These are phyloP conservation scores for Heliconius aoede DNA, from an alignment of 2,888 invertebrate genomes.

Conservation along the genomic window DNA sequence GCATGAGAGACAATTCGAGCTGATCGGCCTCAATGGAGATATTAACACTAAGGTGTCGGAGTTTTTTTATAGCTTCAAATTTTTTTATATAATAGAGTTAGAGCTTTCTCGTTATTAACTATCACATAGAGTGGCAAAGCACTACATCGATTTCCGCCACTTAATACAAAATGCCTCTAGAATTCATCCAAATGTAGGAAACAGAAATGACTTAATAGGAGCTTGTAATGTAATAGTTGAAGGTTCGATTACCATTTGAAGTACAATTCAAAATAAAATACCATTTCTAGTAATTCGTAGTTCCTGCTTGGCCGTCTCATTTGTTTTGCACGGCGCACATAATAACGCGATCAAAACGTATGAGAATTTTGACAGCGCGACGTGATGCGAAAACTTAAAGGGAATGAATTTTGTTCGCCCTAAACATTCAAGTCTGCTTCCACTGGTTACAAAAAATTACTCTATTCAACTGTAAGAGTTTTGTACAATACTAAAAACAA, in stretches of 20 bases:
- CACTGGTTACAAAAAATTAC: conserved; percentile 5
- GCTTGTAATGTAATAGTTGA: too few species aligned
- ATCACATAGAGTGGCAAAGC: too few species aligned
- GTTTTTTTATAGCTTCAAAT: too few species aligned
- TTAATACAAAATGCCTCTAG: background rate
- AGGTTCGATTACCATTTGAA: background rate
- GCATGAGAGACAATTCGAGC: too few species aligned
- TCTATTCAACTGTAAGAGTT: background rate
- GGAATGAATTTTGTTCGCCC: conserved; percentile 43
- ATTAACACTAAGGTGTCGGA: too few species aligned
- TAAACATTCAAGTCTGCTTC: conserved; percentile 17
- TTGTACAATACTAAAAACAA: background rate
- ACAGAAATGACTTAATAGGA: background rate
- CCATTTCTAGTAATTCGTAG: conserved; percentile 43
- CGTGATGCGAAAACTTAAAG: conserved; percentile 72
- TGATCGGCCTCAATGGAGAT: too few species aligned
- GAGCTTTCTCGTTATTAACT: too few species aligned
- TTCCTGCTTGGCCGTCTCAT: conserved; percentile 62
- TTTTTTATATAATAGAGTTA: too few species aligned
- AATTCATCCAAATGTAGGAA: background rate
- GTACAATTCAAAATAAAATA: background rate
- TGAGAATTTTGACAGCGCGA: conserved; percentile 76
- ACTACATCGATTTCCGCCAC: too few species aligned
- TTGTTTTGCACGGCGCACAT: conserved; percentile 67
- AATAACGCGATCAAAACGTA: conserved; percentile 80